Evolutionary conservation across 2,113 vertebrate genomes (phyloP).

Genomic region (Triplophysa dalaica): DNA sequence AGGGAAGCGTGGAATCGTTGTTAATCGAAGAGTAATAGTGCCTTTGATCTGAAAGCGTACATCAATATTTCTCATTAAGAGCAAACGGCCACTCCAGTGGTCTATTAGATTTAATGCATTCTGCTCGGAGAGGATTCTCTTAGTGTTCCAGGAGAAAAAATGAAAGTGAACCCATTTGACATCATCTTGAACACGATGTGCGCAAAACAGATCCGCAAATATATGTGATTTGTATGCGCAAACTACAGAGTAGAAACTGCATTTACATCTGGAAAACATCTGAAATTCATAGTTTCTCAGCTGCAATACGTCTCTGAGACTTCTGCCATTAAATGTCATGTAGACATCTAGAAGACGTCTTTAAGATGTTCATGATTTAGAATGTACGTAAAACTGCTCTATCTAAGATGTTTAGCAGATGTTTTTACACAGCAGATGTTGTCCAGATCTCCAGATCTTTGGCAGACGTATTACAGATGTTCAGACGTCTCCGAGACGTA

Average conservation of each 20-base stretch:
- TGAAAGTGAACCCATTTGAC: neutral
- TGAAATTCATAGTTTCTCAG: no score
- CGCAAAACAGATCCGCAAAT: neutral
- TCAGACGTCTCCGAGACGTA: no score
- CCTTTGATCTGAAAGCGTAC: constrained; percentile 9
- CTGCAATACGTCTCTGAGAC: no score
- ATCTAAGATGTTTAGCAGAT: no score
- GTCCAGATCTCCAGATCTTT: no score
- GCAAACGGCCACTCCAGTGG: neutral
- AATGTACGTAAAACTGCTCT: no score
- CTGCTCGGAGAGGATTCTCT: neutral
- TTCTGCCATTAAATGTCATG: no score
- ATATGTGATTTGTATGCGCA: neutral
- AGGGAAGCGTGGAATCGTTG: constrained; percentile 30
- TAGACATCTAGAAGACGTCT: no score
- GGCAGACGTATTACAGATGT: no score
- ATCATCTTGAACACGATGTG: neutral
- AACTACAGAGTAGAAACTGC: neutral
- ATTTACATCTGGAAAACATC: no score
- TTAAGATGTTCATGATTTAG: no score
- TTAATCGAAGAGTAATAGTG: constrained; percentile 12
- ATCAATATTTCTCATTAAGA: constrained; percentile 18
- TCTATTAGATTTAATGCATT: neutral
- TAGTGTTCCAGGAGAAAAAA: neutral
- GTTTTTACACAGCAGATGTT: no score